Evolutionary conservation across 2,113 vertebrate genomes (phyloP), one percentile per base, ranked within the genome.

Genomic region (Candoia aspera): DNA sequence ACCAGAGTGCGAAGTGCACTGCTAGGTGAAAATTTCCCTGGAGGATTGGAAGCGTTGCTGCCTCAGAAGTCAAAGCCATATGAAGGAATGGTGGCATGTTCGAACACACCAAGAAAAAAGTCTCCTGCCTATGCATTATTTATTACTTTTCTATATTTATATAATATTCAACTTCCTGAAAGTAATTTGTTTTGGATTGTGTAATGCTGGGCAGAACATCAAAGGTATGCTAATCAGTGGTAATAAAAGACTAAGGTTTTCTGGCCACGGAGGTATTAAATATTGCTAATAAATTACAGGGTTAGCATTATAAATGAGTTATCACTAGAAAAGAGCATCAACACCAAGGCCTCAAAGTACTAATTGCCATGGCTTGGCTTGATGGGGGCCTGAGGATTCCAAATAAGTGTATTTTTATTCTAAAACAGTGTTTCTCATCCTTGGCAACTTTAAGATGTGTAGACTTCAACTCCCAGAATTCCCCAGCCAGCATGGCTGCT

Each of bases 161-260:
- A 97, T 98, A 98, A 98, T 97, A 98, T 97, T 95, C 94, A 97
- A 96, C 97, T 98, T 98, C 97, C 97, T 98, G 98, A 97, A 96
- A 98, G 97, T 97, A 97, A 98, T 98, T 98, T 98, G 97, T 97
- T 98, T 98, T 98, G 97, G 97, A 98, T 97, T 97, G 97, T 96
- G 96, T 97, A 97, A 97, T 93, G 95, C 97, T 94, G 96, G 97
- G 97, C 97, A 97, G 95, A 95, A 97, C 97, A 97, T 98, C 98
- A 98, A 98, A 98, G 95, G 29, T 97, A 97, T 98, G 97, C 95
- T 98, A 97, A 98, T 97, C 97, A 97, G 96, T 96, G 96, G 97
- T 97, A 97, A 97, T 98, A 98, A 97, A 97, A 97, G 95, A 96
- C 93, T 95, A 97, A 97, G 96, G 97, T 98, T 98, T 91, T 98